Evolutionary conservation across 1,140 invertebrate species (phyloP).

Genomic region (Anoplophora glabripennis): DNA sequence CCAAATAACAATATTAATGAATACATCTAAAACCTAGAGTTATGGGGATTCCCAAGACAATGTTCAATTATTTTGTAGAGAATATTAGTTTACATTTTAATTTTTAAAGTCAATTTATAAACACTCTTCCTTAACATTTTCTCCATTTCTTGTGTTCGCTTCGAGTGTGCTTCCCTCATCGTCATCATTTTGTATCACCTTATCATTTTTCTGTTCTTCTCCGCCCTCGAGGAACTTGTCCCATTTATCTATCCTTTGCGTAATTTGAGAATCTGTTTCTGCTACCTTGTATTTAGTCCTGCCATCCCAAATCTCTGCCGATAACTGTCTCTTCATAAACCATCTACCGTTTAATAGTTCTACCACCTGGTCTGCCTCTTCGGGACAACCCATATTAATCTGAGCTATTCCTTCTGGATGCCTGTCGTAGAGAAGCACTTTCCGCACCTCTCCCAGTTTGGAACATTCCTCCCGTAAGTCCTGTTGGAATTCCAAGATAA

Average conservation of each 20-base stretch:
- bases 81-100: too few species aligned
- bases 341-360: conserved; percentile 86
- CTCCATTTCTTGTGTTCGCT: too few species aligned
- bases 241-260: conserved; percentile 83
- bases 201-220: conserved; percentile 35
- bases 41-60: too few species aligned
- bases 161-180: too few species aligned
- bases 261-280: conserved; percentile 87
- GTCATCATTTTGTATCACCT: too few species aligned
- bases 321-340: conserved; percentile 82
- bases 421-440: conserved; percentile 89
- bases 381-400: conserved; percentile 85
- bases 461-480: conserved; percentile 85
- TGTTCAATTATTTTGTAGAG: too few species aligned
- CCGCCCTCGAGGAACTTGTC: conserved; percentile 73
- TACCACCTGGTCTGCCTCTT: conserved; percentile 89
- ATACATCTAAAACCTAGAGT: too few species aligned
- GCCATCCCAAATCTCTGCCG: conserved; percentile 92
- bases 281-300: conserved; percentile 88
- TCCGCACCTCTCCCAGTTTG: conserved; percentile 91
- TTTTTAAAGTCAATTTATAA: too few species aligned
- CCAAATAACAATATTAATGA: too few species aligned
- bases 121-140: too few species aligned
- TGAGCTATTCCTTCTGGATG: conserved; percentile 94
- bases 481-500: conserved; percentile 89